Evolutionary conservation across 2,888 invertebrate genomes (phyloP).

Genomic region (Acanthosoma haemorrhoidale): DNA sequence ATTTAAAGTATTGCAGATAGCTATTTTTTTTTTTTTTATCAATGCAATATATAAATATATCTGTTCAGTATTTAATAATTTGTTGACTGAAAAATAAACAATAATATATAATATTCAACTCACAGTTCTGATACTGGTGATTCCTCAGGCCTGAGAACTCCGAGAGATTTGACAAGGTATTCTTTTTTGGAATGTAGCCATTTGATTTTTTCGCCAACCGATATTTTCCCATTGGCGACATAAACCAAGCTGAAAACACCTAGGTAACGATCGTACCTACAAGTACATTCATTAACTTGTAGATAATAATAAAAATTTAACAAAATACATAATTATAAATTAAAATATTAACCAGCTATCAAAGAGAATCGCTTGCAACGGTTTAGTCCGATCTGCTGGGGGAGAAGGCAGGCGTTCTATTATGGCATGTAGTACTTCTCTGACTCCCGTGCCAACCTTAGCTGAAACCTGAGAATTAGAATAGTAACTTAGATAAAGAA

Average conservation of each 20-base stretch:
- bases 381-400: conserved; percentile 52
- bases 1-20: too few species aligned
- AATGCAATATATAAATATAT: too few species aligned
- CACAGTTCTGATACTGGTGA: conserved; percentile 59
- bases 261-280: conserved; percentile 84
- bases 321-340: conserved; percentile 62
- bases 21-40: too few species aligned
- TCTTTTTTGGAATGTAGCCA: conserved; percentile 64
- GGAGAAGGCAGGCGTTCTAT: conserved; percentile 75
- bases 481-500: background rate
- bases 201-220: conserved; percentile 68
- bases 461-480: conserved; percentile 65
- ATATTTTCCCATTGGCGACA: conserved; percentile 68
- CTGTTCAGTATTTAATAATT: too few species aligned
- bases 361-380: conserved; percentile 78
- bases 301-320: background rate
- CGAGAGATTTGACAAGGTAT: conserved; percentile 73
- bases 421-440: conserved; percentile 68
- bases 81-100: too few species aligned
- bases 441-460: conserved; percentile 80
- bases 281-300: conserved; percentile 44
- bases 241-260: conserved; percentile 74
- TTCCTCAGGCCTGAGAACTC: conserved; percentile 74
- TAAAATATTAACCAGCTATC: conserved; percentile 68
- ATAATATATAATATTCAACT: too few species aligned